Evolutionary conservation across 2,888 invertebrate genomes (phyloP).

Genomic region (Meandrusa payeni): DNA sequence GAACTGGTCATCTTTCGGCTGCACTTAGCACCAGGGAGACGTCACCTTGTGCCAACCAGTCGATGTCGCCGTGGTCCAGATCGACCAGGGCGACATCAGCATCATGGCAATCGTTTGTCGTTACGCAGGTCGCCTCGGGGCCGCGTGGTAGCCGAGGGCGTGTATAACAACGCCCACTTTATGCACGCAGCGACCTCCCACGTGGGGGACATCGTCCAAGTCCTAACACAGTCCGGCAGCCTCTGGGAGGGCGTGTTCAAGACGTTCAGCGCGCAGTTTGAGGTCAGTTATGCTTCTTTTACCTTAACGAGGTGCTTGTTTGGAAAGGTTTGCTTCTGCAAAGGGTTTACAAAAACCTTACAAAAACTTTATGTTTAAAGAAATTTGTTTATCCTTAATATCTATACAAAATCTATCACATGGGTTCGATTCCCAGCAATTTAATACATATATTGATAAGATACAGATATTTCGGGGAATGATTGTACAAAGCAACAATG

Average conservation of each 20-base stretch:
- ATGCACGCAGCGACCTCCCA: slow-evolving; percentile 94
- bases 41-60: neutral
- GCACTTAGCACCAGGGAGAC: neutral
- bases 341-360: too few relatives aligned
- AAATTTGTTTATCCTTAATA: too few relatives aligned
- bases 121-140: slow-evolving; percentile 83
- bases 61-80: neutral
- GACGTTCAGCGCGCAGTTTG: slow-evolving; percentile 94
- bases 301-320: neutral
- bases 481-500: too few relatives aligned
- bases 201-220: slow-evolving; percentile 90
- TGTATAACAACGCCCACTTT: slow-evolving; percentile 94
- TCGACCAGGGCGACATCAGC: neutral
- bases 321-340: too few relatives aligned
- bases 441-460: too few relatives aligned
- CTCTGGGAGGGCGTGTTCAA: slow-evolving; percentile 94
- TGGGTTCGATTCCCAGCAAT: too few relatives aligned
- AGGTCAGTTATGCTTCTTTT: slow-evolving; percentile 69
- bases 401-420: too few relatives aligned
- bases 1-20: too few relatives aligned
- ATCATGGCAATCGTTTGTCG: neutral
- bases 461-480: too few relatives aligned
- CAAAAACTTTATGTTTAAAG: too few relatives aligned
- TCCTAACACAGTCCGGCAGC: slow-evolving; percentile 91
- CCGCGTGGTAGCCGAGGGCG: slow-evolving; percentile 89